Percentiles rank a stretch among this genome's conserved stretches.
Conservation (phyloP, 2,888 invertebrate genomes). For the Panopea generosa region DNA sequence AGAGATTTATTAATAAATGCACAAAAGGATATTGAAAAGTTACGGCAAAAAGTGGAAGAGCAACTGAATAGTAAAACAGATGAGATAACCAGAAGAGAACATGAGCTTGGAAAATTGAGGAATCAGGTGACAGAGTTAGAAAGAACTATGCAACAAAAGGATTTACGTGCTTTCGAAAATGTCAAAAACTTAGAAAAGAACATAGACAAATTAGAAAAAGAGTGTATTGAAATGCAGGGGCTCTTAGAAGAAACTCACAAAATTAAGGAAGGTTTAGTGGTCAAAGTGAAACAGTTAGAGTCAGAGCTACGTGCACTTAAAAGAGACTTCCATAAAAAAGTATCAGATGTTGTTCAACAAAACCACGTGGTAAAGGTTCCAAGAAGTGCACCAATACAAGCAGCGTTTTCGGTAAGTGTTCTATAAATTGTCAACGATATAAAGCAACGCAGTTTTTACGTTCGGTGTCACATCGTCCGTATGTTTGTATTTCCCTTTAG, state of each 20-base stretch:
- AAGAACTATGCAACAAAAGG: conserved; percentile 70
- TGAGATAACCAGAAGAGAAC: conserved; percentile 70
- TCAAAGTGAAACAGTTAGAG: conserved; percentile 78
- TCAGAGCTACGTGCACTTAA: conserved; percentile 76
- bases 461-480: no score
- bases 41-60: conserved; percentile 74
- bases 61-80: conserved; percentile 72
- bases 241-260: conserved; percentile 75
- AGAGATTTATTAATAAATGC: conserved; percentile 81
- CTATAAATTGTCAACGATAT: neutral
- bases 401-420: conserved; percentile 50
- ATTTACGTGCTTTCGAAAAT: conserved; percentile 64
- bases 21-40: conserved; percentile 81
- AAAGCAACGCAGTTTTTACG: neutral
- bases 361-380: conserved; percentile 49
- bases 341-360: conserved; percentile 72
- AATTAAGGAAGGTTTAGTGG: conserved; percentile 71
- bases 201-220: conserved; percentile 74
- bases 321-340: conserved; percentile 76
- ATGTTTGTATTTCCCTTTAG: no score
- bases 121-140: conserved; percentile 71
- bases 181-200: conserved; percentile 72
- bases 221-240: conserved; percentile 73
- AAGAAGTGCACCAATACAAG: conserved; percentile 42
- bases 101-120: conserved; percentile 72